Evolutionary conservation across 2,888 invertebrate species (phyloP), one percentile per base, ranked within the genome.

Genomic region (Brenthis hecate): DNA sequence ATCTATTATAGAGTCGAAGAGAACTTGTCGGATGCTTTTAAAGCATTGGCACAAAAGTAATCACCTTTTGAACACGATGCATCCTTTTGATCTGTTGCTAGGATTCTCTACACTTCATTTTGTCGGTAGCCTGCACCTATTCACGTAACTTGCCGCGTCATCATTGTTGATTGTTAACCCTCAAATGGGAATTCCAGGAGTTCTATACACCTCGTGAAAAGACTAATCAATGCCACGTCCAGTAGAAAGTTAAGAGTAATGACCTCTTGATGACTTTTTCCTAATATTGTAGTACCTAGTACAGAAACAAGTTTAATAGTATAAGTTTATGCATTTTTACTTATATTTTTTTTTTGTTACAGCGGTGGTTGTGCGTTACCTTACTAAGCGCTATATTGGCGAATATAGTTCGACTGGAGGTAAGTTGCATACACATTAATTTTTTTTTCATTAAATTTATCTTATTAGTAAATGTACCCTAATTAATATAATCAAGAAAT

Each of bases 341-440:
- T 53, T 53, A 53, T 16, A 16, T 43, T 80, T 83, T 84, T 79
- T 81, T 85, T 86, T 89, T 93, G 89, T 96, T 96, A 77, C 95
- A 96, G 96, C 96, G 82, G 96, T 96, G 80, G 96, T 96, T 75
- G 96, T 96, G 82, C 94, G 96, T 81, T 96, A 96, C 89, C 92
- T 96, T 80, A 96, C 96, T 73, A 96, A 96, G 89, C 93, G 96
- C 79, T 96, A 96, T 86, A 96, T 96, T 81, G 96, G 96, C 76
- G 96, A 96, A 93, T 96, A 96, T 92, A 96, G 96, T 89, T 96
- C 96, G 72, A 96, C 95, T 77, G 96, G 95, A 87, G 96, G 96
- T 96, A 85, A 95, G 95, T 94, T 32, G 8, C 73, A 43, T 43
- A 69, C 70, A 58, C 60, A 48, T 69, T 72, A 13, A 63, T 14